These are phyloP conservation scores for Pristis pectinata DNA, from an alignment of 2,797 vertebrate genomes.

Conservation along the genomic window DNA sequence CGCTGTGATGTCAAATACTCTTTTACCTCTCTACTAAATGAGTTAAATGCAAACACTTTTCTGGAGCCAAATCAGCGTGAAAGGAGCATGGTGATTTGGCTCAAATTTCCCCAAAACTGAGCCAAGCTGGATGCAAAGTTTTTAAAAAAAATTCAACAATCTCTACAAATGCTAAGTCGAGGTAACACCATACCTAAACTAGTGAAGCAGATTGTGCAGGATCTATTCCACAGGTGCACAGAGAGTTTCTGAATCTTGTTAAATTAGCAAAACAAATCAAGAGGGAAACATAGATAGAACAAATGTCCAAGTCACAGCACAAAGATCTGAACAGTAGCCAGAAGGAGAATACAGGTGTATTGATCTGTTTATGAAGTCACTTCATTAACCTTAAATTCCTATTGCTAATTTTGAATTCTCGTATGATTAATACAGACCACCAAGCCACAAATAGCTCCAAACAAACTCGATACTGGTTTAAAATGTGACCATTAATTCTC, in stretches of 20 bases:
- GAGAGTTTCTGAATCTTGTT: not conserved
- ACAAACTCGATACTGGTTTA: not conserved
- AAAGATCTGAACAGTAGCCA: not conserved
- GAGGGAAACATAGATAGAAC: not conserved
- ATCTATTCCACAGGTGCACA: slow-evolving; percentile 17
- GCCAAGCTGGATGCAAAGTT: slow-evolving; percentile 13
- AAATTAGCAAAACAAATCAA: not conserved
- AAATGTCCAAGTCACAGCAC: not conserved
- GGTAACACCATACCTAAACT: not conserved
- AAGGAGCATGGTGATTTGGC: slow-evolving; percentile 21
- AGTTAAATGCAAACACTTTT: not conserved
- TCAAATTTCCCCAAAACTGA: not conserved
- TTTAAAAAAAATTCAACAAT: not conserved
- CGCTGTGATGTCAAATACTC: not conserved
- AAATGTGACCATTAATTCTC: not conserved
- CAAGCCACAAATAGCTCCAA: not conserved
- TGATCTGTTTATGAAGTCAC: not conserved
- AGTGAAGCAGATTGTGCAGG: slow-evolving; percentile 4
- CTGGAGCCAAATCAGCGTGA: no score
- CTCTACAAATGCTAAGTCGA: not conserved
- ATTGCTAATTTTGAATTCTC: not conserved
- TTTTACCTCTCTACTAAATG: not conserved
- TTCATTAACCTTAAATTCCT: not conserved
- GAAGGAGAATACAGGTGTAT: not conserved
- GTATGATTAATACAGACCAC: not conserved